These are phyloP conservation scores for Drosophila yakuba DNA, from an alignment of 1,140 invertebrate genomes.

Conservation along the genomic window DNA sequence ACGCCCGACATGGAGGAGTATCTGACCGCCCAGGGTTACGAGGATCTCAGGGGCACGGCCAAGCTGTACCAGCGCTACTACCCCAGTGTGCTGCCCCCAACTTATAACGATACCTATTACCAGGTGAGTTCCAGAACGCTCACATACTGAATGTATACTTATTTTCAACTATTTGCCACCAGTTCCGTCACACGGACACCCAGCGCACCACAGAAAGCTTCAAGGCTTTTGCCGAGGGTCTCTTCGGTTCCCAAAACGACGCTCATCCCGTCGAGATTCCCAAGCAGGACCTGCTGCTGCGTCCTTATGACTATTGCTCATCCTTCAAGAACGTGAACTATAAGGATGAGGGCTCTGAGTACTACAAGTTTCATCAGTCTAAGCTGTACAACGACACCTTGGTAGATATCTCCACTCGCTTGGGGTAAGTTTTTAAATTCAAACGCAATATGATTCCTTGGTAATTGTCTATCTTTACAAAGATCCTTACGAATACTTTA, in stretches of 20 bases:
- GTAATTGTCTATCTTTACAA: no score
- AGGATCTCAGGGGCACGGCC: constrained; percentile 87
- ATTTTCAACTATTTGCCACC: background rate
- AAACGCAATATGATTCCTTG: background rate
- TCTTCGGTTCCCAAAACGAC: constrained; percentile 87
- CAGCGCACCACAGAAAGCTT: constrained; percentile 89
- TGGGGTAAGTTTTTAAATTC: constrained; percentile 57
- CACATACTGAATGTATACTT: background rate
- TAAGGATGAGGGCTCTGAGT: constrained; percentile 68
- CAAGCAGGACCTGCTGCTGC: constrained; percentile 85
- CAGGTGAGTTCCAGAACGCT: constrained; percentile 39
- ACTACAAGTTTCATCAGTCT: constrained; percentile 56
- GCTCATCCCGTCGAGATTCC: constrained; percentile 79
- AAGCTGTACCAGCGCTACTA: constrained; percentile 87
- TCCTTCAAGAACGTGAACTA: constrained; percentile 69
- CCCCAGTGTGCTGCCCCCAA: constrained; percentile 75
- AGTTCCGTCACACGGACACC: constrained; percentile 89
- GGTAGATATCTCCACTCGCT: constrained; percentile 60
- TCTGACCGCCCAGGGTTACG: constrained; percentile 86
- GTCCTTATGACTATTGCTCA: constrained; percentile 85
- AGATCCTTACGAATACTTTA: no score
- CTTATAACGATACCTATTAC: constrained; percentile 65
- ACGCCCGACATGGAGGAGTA: constrained; percentile 86
- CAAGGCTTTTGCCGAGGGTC: constrained; percentile 87
- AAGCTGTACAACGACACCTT: constrained; percentile 65